These are phyloP conservation scores for Drosophila nasuta DNA, from an alignment of 1,140 invertebrate species.

Conservation along the genomic window DNA sequence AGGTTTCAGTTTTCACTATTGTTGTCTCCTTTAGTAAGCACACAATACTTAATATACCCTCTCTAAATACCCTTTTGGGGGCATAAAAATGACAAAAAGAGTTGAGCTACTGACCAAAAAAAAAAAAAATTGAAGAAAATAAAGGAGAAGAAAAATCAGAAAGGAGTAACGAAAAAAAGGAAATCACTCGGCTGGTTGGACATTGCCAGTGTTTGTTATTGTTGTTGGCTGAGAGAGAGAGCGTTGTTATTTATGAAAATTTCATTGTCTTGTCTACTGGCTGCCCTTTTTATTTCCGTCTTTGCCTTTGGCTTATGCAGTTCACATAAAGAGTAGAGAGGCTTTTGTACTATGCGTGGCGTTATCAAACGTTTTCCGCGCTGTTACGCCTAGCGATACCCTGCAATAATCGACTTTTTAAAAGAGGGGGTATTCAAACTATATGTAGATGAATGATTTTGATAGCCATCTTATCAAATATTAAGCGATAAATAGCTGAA, in stretches of 20 bases:
- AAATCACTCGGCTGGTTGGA: conserved; percentile 69
- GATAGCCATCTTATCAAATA: not conserved
- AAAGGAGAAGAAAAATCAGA: conserved; percentile 10
- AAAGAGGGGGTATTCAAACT: not conserved
- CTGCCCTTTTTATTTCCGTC: conserved; percentile 75
- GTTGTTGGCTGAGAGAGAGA: conserved; percentile 51
- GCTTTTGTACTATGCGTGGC: conserved; percentile 69
- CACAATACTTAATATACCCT: conserved; percentile 62
- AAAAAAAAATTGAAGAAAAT: conserved; percentile 43
- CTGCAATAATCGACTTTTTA: not conserved
- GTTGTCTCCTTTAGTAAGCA: conserved; percentile 32
- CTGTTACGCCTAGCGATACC: conserved; percentile 61
- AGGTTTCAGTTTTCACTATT: not conserved
- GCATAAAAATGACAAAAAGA: conserved; percentile 76
- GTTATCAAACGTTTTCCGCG: conserved; percentile 81
- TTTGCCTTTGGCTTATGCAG: conserved; percentile 76
- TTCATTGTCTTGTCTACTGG: conserved; percentile 81
- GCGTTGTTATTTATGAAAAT: conserved; percentile 81
- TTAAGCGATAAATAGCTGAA: conserved; percentile 4
- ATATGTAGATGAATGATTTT: not conserved
- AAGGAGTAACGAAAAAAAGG: conserved; percentile 18
- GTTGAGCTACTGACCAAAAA: conserved; percentile 76
- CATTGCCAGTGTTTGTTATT: conserved; percentile 26
- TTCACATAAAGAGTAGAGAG: conserved; percentile 36
- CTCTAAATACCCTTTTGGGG: conserved; percentile 65